A percentile compares a stretch with the other conserved stretches of the same genome.
Conservation (phyloP, 2,113 vertebrate species). For the Oreochromis tanganicae region DNA sequence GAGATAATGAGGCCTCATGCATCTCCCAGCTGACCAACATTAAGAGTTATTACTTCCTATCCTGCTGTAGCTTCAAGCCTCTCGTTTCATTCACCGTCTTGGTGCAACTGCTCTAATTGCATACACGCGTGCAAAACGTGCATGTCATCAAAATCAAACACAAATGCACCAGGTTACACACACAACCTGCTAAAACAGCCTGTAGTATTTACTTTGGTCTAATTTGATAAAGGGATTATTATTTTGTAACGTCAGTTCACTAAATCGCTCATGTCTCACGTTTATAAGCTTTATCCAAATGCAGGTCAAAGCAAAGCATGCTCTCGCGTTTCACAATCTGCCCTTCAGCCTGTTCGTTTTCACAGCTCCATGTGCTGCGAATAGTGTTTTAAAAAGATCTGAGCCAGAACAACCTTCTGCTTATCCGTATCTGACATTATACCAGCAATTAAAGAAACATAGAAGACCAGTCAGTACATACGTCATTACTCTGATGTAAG, state of each 20-base stretch:
- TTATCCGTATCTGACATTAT: background rate
- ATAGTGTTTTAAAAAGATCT: background rate
- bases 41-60: conserved; percentile 78
- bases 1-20: conserved; percentile 81
- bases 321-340: background rate
- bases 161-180: background rate
- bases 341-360: background rate
- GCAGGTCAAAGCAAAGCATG: background rate
- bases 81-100: conserved; percentile 43
- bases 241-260: background rate
- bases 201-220: background rate
- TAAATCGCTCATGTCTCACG: background rate
- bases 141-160: background rate
- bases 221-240: background rate
- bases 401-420: background rate
- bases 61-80: conserved; percentile 69
- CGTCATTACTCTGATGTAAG: background rate
- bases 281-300: background rate
- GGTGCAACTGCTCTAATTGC: background rate
- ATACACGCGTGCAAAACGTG: background rate
- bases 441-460: background rate
- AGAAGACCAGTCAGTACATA: background rate
- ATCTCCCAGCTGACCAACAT: conserved; percentile 75
- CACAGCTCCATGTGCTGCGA: background rate
- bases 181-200: background rate